These are phyloP conservation scores for Megaceryle torquata DNA, from an alignment of 2,113 vertebrate genomes.

Conservation along the genomic window DNA sequence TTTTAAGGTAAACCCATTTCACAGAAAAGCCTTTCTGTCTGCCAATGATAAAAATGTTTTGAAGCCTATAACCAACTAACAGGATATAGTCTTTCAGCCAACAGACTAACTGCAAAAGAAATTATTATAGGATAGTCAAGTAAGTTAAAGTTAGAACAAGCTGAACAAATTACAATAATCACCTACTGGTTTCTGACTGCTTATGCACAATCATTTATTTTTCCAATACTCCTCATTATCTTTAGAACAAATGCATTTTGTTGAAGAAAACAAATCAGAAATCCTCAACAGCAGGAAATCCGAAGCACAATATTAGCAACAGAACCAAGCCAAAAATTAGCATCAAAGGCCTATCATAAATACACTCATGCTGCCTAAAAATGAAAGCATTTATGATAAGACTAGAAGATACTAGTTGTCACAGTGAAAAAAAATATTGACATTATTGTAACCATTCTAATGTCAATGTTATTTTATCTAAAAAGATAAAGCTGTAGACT, in stretches of 20 bases:
- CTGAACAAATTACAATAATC: neutral
- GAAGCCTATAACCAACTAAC: neutral
- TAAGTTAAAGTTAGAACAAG: neutral
- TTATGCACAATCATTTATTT: neutral
- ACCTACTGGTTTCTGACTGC: neutral
- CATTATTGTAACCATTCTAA: neutral
- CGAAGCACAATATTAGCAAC: neutral
- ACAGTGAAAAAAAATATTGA: neutral
- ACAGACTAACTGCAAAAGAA: neutral
- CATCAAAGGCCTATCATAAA: neutral
- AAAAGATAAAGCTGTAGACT: neutral
- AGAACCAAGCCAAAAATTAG: neutral
- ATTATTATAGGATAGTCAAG: neutral
- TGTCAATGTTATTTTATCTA: too few species aligned
- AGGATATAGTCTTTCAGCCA: neutral
- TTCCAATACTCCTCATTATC: neutral
- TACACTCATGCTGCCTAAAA: neutral
- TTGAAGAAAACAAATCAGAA: neutral
- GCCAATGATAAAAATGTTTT: neutral
- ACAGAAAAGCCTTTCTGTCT: neutral
- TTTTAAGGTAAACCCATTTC: neutral
- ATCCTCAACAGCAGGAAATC: neutral
- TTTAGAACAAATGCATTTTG: neutral
- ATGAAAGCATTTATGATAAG: neutral
- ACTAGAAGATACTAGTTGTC: neutral